Evolutionary conservation across 1,140 invertebrate species (phyloP), one percentile per base, ranked within the genome.

Genomic region (Scaptodrosophila lebanonensis): DNA sequence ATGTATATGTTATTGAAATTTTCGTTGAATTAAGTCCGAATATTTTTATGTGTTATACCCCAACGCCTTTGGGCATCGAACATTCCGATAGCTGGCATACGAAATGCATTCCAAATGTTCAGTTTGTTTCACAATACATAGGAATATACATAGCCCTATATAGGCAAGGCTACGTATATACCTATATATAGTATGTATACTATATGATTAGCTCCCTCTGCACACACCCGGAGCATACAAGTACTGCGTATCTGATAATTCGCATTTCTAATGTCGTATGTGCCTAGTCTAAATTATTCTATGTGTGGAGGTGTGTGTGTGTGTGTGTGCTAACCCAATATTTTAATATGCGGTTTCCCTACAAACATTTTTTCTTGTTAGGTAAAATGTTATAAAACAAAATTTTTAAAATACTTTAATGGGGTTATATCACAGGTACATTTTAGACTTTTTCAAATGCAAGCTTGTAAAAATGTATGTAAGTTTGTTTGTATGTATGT

Each of bases 361-460:
- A 48, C 63, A 72, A 72, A 67, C 66, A 53, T 22, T 54, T 22
- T 22, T 52, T 59, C 52, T 64, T 59, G 59, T 20, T 43, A 50
- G 40, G 32, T 61, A 43, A 32, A 40, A 77, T 54, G 65, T 7
- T 59, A 12, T 18, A 47, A 47, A 17, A 50, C 53, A 66, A 39
- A 32, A 33, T 64, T 11, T 60, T 79, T 79, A 57, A 77, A 77
- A 79, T 77, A 77, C 73, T 77, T 68, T 73, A 79, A 68, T 68
- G 75, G 73, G 73, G 62, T 75, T 79, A 79, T 79, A 79, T 79
- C 75, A 79, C 75, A 79, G 75, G 75, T 79, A 79, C 75, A 79
- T 79, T 82, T 79, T 83, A 62, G 76, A 82, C 75, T 79, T 76
- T 65, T 68, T 77, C 75, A 79, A 79, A 79, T 82, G 73, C 61